Conservation (phyloP, 2,888 invertebrate genomes). For the Eurois occulta region DNA sequence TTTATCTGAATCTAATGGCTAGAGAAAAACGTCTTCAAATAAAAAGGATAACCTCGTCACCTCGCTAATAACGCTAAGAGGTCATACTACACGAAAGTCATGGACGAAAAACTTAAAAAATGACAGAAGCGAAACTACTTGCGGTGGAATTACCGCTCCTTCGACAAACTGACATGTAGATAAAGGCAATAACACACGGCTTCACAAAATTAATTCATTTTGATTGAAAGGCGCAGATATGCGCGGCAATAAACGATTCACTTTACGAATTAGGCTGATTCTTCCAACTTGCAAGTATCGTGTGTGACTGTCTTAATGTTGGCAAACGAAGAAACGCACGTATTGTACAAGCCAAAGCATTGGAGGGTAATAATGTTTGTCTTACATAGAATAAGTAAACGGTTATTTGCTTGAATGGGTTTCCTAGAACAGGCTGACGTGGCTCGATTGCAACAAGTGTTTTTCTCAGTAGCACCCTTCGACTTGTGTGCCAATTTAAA, state of each 20-base stretch:
- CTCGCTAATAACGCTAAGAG: constrained; percentile 47
- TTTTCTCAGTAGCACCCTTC: constrained; percentile 46
- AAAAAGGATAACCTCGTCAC: constrained; percentile 57
- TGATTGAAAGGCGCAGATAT: background rate
- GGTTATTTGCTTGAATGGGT: constrained; percentile 41
- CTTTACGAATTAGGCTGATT: constrained; percentile 12
- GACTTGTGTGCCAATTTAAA: constrained; percentile 34
- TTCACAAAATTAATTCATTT: constrained; percentile 6
- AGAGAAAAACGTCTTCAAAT: constrained; percentile 37
- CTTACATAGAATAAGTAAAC: constrained; percentile 41
- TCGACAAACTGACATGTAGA: constrained; percentile 14
- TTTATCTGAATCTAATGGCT: constrained; percentile 21
- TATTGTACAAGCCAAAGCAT: constrained; percentile 20
- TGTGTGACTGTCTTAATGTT: constrained; percentile 22
- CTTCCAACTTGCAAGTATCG: background rate
- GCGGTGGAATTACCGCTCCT: constrained; percentile 19
- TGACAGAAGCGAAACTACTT: constrained; percentile 6
- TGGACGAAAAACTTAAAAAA: constrained; percentile 42
- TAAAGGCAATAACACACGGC: background rate
- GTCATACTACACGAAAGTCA: constrained; percentile 60
- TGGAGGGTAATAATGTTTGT: constrained; percentile 20
- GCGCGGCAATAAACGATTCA: background rate
- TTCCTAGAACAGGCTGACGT: constrained; percentile 49
- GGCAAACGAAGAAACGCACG: constrained; percentile 8
- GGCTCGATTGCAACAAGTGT: constrained; percentile 30